phyloP scores from a whole-genome alignment of 2,888 invertebrate species.

The Dioctria linearis region DNA sequence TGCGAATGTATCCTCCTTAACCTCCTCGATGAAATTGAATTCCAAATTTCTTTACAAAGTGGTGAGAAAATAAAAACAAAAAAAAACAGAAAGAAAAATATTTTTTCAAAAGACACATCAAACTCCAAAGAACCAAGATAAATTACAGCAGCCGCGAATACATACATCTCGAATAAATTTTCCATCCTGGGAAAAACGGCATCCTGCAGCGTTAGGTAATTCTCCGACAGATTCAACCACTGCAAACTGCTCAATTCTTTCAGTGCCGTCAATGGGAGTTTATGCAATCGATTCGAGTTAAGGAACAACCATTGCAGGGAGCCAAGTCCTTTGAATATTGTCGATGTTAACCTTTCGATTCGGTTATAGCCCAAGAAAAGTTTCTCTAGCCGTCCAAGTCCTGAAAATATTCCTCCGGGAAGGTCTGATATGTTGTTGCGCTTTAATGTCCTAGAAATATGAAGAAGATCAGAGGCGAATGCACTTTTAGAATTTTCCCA shows the following conservation, averaged over 20 bases:
- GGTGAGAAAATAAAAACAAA: slow-evolving; percentile 57
- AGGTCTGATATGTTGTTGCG: slow-evolving; percentile 69
- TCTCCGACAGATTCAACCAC: slow-evolving; percentile 72
- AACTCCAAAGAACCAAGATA: slow-evolving; percentile 23
- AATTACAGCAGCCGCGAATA: slow-evolving; percentile 56
- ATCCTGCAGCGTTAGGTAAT: slow-evolving; percentile 71
- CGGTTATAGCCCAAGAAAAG: slow-evolving; percentile 67
- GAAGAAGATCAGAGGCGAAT: slow-evolving; percentile 15
- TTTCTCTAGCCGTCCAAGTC: slow-evolving; percentile 64
- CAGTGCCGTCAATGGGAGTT: slow-evolving; percentile 71
- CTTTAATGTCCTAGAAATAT: slow-evolving; percentile 65
- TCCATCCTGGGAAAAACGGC: slow-evolving; percentile 72
- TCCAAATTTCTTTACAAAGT: slow-evolving; percentile 69
- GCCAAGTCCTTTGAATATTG: slow-evolving; percentile 70
- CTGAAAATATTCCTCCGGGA: slow-evolving; percentile 65
- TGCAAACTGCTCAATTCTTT: slow-evolving; percentile 68
- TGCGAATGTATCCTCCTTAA: slow-evolving; percentile 71
- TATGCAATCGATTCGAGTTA: slow-evolving; percentile 71
- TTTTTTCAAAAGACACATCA: slow-evolving; percentile 20
- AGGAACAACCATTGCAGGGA: slow-evolving; percentile 72
- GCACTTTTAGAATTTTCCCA: not conserved
- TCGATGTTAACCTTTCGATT: slow-evolving; percentile 66
- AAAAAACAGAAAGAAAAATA: slow-evolving; percentile 20
- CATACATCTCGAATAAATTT: slow-evolving; percentile 72
- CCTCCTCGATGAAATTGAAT: slow-evolving; percentile 70